Evolutionary conservation across 2,113 vertebrate genomes (phyloP), one percentile per base, ranked within the genome.

Genomic region (Microcebus jonahi): DNA sequence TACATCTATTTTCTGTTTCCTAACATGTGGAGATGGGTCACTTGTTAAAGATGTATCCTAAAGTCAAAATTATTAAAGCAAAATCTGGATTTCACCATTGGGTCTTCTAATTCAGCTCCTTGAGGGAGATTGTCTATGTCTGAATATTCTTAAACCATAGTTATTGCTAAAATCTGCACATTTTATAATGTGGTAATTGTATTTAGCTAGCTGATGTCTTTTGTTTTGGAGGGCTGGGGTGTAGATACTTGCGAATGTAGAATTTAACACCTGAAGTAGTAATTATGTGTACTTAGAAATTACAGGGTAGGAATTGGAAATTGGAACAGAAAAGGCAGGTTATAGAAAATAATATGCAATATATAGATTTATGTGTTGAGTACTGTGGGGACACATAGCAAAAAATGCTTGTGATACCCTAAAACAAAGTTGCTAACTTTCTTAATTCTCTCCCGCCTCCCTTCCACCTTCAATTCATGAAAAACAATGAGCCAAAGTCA

Each of bases 201-300:
- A 96, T 97, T 98, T 98, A 97, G 90, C 95, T 98, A 95, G 93
- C 97, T 98, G 70, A 93, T 91, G 81, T 97, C 98, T 98, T 98
- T 98, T 98, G 97, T 97, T 98, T 98, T 98, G 95, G 96, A 93
- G 95, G 92, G 71, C 95, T 98, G 90, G 96, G 97, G 93, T 98
- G 76, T 95, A 98, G 96, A 97, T 97, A 97, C 95, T 97, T 97
- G 67, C 0, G 2, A 97, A 94, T 97, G 97, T 90, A 90, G 95
- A 96, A 95, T 97, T 97, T 97, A 98, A 97, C 96, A 98, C 97
- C 97, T 98, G 97, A 98, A 96, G 97, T 97, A 98, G 97, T 97
- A 98, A 98, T 98, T 98, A 98, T 96, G 71, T 97, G 98, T 97
- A 97, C 97, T 97, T 97, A 92, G 93, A 98, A 98, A 98, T 98